These are phyloP conservation scores for Rattus rattus DNA, from an alignment of 2,113 vertebrate genomes.

Conservation along the genomic window DNA sequence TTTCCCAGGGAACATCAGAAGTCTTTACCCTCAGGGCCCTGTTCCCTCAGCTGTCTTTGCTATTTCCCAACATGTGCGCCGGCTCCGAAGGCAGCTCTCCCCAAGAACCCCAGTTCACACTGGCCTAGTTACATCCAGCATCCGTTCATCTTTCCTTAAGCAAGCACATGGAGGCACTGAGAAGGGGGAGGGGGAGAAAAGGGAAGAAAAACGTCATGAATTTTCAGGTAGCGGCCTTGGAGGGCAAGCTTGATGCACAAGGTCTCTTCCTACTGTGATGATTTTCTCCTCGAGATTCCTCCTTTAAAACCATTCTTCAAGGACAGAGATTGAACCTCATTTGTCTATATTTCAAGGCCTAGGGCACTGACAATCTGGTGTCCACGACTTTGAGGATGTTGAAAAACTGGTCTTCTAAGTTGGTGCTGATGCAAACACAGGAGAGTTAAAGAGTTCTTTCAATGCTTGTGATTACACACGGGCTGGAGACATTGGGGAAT, in stretches of 20 bases:
- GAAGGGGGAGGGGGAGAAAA: not conserved
- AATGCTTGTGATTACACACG: not conserved
- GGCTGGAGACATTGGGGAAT: too few relatives aligned
- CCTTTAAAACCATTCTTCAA: not conserved
- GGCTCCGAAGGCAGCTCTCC: accelerated
- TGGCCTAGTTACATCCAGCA: not conserved
- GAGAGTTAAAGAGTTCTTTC: not conserved
- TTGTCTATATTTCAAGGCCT: not conserved
- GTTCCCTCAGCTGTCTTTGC: not conserved
- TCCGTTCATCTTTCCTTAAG: not conserved
- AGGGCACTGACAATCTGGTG: not conserved
- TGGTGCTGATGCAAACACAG: not conserved
- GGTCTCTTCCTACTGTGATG: not conserved
- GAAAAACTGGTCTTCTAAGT: not conserved
- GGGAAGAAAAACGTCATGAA: too few relatives aligned
- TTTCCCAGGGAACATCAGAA: not conserved
- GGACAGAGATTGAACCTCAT: not conserved
- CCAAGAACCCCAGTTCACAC: not conserved
- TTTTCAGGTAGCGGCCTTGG: not conserved
- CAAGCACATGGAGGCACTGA: not conserved
- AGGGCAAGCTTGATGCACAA: not conserved
- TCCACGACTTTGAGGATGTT: not conserved
- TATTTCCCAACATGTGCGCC: not conserved
- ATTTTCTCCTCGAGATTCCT: not conserved
- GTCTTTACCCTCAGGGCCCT: not conserved